Conservation (phyloP, 2,113 vertebrate species). For the Seriola quinqueradiata region DNA sequence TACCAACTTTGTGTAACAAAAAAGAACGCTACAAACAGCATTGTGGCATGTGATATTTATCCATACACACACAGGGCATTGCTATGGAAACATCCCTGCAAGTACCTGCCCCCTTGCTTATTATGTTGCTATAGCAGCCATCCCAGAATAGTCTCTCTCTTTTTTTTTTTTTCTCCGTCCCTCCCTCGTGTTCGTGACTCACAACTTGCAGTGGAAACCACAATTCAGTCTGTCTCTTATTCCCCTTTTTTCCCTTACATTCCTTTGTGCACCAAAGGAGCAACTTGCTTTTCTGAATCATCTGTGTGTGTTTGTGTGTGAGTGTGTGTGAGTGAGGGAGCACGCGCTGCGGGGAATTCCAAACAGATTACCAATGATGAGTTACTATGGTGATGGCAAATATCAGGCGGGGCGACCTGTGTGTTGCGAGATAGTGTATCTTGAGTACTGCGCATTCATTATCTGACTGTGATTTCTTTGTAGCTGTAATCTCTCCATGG, state of each 20-base stretch:
- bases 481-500: constrained; percentile 56
- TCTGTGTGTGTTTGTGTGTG: constrained; percentile 23
- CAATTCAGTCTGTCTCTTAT: constrained; percentile 84
- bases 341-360: constrained; percentile 77
- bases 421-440: constrained; percentile 66
- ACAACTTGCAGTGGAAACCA: constrained; percentile 86
- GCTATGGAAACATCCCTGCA: constrained; percentile 83
- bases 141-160: constrained; percentile 86
- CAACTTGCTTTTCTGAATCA: constrained; percentile 75
- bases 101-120: constrained; percentile 85
- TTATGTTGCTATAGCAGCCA: constrained; percentile 87
- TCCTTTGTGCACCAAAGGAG: constrained; percentile 74
- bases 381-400: constrained; percentile 80
- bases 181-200: constrained; percentile 86
- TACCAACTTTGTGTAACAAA: constrained; percentile 44
- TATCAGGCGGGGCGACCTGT: constrained; percentile 59
- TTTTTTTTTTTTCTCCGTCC: constrained; percentile 63
- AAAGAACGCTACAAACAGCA: constrained; percentile 54
- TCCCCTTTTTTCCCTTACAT: constrained; percentile 75
- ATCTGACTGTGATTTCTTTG: constrained; percentile 53
- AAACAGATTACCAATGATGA: constrained; percentile 67
- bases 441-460: constrained; percentile 33
- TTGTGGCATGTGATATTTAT: constrained; percentile 83
- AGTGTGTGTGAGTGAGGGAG: constrained; percentile 33
- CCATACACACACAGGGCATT: constrained; percentile 79